Conservation (phyloP, 2,888 invertebrate genomes). For the Spisula subtruncata region DNA sequence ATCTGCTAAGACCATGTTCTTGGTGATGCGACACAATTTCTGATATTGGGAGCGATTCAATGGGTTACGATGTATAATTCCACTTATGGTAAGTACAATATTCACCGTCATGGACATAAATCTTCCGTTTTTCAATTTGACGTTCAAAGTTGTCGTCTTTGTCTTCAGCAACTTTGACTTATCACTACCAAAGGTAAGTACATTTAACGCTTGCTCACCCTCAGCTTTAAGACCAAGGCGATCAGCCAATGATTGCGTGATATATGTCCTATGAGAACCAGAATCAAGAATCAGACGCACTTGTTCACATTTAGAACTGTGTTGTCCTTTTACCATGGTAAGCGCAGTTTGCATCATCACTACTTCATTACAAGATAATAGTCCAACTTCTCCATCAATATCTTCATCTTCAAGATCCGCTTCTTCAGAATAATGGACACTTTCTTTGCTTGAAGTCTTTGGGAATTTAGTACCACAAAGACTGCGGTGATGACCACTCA, state of each 20-base stretch:
- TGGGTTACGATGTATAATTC: slow-evolving; percentile 34
- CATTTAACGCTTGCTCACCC: slow-evolving; percentile 16
- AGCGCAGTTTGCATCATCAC: slow-evolving; percentile 53
- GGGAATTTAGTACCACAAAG: slow-evolving; percentile 47
- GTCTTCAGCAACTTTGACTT: slow-evolving; percentile 46
- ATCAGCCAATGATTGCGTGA: too few species aligned
- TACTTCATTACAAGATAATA: slow-evolving; percentile 47
- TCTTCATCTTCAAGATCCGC: slow-evolving; percentile 14
- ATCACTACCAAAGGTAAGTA: slow-evolving; percentile 53
- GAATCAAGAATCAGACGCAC: too few species aligned
- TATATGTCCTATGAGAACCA: slow-evolving; percentile 36
- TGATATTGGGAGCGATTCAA: background rate
- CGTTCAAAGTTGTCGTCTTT: too few species aligned
- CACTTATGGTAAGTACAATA: slow-evolving; percentile 44
- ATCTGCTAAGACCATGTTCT: slow-evolving; percentile 31
- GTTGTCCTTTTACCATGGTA: slow-evolving; percentile 20
- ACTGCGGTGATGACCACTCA: slow-evolving; percentile 48
- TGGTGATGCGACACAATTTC: background rate
- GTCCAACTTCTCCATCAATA: slow-evolving; percentile 10
- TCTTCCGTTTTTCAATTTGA: slow-evolving; percentile 36
- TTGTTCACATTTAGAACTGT: background rate
- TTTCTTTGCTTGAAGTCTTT: background rate
- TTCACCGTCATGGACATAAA: slow-evolving; percentile 6
- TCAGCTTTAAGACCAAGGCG: slow-evolving; percentile 23
- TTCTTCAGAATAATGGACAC: too few species aligned